A percentile compares a stretch with the other conserved stretches of the same genome.
Conservation (phyloP, 1,140 invertebrate species). For the Lucilia cuprina region DNA sequence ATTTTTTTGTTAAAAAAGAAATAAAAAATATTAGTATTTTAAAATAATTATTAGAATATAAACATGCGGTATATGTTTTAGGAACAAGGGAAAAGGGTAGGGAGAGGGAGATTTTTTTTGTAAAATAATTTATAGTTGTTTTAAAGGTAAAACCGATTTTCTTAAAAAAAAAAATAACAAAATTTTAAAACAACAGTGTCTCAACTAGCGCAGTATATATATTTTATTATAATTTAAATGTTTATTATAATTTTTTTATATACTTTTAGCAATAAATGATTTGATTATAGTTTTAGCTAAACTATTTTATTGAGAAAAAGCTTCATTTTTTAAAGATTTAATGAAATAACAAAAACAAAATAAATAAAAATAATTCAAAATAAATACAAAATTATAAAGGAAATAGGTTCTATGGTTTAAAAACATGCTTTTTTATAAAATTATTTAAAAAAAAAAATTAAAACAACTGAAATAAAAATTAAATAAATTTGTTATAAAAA, state of each 20-base stretch:
- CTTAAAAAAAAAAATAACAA: neutral
- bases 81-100: neutral
- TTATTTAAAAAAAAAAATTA: neutral
- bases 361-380: slow-evolving; percentile 26
- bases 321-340: neutral
- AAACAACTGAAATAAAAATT: too few relatives aligned
- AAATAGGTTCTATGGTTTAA: neutral
- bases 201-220: slow-evolving; percentile 37
- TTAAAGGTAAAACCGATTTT: neutral
- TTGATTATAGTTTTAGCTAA: neutral
- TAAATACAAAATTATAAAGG: neutral
- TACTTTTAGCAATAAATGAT: neutral
- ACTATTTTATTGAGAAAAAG: neutral
- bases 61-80: neutral
- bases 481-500: too few relatives aligned
- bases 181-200: slow-evolving; percentile 34
- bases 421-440: neutral
- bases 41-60: neutral
- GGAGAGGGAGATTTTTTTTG: neutral
- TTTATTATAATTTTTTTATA: neutral
- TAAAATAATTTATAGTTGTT: neutral
- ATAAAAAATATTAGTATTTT: slow-evolving; percentile 1
- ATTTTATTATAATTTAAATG: neutral
- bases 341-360: slow-evolving; percentile 12
- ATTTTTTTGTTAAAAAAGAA: neutral